A percentile compares a stretch with the other conserved stretches of the same genome.
phyloP scores from a whole-genome alignment of 2,113 vertebrate genomes.

The Uropsilus gracilis region DNA sequence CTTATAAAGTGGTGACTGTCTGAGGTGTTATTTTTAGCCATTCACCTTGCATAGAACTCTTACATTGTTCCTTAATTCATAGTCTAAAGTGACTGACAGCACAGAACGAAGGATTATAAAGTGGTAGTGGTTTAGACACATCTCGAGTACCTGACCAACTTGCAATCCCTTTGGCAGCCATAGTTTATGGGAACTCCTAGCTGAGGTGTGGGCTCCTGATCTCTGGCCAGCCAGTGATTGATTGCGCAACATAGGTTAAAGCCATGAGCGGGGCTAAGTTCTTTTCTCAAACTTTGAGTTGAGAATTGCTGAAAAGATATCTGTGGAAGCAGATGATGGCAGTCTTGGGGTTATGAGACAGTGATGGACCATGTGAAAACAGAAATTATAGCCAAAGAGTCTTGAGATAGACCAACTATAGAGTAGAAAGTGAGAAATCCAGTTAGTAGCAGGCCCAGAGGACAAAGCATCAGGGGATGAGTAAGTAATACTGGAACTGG shows the following conservation, averaged over 20 bases:
- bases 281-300: neutral
- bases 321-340: neutral
- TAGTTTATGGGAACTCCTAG: neutral
- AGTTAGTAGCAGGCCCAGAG: neutral
- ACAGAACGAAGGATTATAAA: neutral
- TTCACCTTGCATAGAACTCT: neutral
- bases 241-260: neutral
- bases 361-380: accelerated
- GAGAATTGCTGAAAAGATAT: neutral
- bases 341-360: neutral
- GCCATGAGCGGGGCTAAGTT: neutral
- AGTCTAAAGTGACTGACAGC: slow-evolving; percentile 52
- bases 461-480: neutral
- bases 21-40: slow-evolving; percentile 44
- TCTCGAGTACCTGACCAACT: neutral
- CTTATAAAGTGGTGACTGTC: slow-evolving; percentile 59
- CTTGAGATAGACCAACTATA: neutral
- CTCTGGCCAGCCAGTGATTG: neutral
- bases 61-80: slow-evolving; percentile 71
- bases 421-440: neutral
- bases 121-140: neutral
- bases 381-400: neutral
- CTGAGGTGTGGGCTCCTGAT: neutral
- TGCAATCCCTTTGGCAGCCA: neutral
- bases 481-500: accelerated